Evolutionary conservation across 2,888 invertebrate genomes (phyloP).

Genomic region (Perithous albicinctus): DNA sequence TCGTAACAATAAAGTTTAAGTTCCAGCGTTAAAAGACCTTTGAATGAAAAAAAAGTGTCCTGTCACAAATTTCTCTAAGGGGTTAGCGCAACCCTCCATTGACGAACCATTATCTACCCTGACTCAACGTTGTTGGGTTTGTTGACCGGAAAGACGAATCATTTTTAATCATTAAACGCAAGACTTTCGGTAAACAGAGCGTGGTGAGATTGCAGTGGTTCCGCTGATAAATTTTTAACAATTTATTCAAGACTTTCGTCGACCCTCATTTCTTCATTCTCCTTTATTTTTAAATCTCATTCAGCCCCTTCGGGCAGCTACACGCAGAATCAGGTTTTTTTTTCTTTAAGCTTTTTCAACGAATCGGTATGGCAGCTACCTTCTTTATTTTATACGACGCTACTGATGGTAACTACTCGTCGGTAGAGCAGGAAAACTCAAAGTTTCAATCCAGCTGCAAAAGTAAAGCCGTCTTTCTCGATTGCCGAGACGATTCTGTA

Average conservation of each 20-base stretch:
- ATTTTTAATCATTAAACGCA: constrained; percentile 53
- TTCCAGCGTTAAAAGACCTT: background rate
- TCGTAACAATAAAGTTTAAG: background rate
- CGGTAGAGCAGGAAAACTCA: constrained; percentile 46
- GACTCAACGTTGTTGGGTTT: constrained; percentile 11
- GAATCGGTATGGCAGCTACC: constrained; percentile 48
- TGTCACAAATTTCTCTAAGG: constrained; percentile 6
- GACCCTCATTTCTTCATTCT: background rate
- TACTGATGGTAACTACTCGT: background rate
- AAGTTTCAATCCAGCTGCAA: background rate
- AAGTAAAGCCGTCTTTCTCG: background rate
- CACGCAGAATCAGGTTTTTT: too few relatives aligned
- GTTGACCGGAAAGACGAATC: background rate
- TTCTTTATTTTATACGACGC: background rate
- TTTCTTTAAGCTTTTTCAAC: background rate
- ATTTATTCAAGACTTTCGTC: constrained; percentile 22
- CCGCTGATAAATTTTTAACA: constrained; percentile 16
- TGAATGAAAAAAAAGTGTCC: constrained; percentile 21
- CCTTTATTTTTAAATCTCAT: background rate
- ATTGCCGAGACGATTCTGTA: background rate
- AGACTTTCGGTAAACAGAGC: constrained; percentile 22
- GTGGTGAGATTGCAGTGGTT: constrained; percentile 14
- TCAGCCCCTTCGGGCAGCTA: background rate
- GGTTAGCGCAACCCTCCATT: constrained; percentile 8
- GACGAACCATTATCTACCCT: constrained; percentile 14